Evolutionary conservation across 2,797 vertebrate species (phyloP).

Genomic region (Schizopygopsis pylzovi): DNA sequence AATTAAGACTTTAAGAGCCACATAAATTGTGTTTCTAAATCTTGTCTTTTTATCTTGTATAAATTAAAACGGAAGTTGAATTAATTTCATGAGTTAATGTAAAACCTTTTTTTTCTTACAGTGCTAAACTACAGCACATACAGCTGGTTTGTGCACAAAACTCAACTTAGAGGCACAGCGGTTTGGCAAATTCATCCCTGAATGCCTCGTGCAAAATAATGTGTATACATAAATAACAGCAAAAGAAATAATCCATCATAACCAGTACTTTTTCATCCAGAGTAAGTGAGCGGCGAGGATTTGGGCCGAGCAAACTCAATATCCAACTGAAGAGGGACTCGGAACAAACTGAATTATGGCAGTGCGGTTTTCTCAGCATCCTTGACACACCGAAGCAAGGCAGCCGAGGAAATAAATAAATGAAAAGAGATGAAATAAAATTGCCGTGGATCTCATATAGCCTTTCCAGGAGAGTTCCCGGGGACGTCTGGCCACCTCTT

Average conservation of each 20-base stretch:
- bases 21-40: not conserved
- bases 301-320: slow-evolving; percentile 73
- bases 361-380: slow-evolving; percentile 67
- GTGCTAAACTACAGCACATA: not conserved
- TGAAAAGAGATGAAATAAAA: slow-evolving; percentile 66
- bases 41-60: not conserved
- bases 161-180: not conserved
- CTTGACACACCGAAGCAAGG: slow-evolving; percentile 44
- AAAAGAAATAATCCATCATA: slow-evolving; percentile 24
- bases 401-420: slow-evolving; percentile 71
- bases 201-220: not conserved
- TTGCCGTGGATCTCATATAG: slow-evolving; percentile 52
- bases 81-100: not conserved
- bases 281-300: slow-evolving; percentile 58
- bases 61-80: not conserved
- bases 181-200: not conserved
- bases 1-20: not conserved
- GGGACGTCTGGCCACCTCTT: slow-evolving; percentile 6
- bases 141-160: not conserved
- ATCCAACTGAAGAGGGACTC: slow-evolving; percentile 60
- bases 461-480: not conserved
- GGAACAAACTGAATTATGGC: slow-evolving; percentile 71
- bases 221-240: not conserved
- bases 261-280: slow-evolving; percentile 15
- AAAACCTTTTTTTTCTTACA: not conserved